Conservation (phyloP, 1,140 invertebrate species). For the Drosophila sturtevanti region DNA sequence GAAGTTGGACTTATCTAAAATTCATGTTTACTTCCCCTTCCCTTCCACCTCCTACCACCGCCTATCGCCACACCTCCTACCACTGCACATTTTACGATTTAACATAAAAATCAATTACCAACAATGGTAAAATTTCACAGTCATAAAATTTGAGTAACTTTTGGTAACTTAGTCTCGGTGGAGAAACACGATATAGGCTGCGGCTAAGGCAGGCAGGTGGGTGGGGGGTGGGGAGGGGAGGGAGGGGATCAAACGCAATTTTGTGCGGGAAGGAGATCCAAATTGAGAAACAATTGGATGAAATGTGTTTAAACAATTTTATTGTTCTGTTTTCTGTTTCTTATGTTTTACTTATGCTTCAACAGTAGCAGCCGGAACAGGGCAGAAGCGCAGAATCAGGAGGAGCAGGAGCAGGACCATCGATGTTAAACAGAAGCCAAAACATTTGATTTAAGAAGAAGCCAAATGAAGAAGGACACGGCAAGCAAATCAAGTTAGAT, state of each 20-base stretch:
- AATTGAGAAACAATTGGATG: slow-evolving; percentile 73
- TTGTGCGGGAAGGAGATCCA: slow-evolving; percentile 8
- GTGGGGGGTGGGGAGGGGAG: too few species aligned
- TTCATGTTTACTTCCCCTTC: slow-evolving; percentile 49
- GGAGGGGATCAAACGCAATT: not conserved
- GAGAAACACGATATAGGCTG: slow-evolving; percentile 1
- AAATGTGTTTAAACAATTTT: slow-evolving; percentile 67
- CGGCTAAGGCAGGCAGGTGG: too few species aligned
- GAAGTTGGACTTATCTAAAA: slow-evolving; percentile 68
- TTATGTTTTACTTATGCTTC: slow-evolving; percentile 49
- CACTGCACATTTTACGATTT: slow-evolving; percentile 67
- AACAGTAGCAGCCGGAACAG: too few species aligned
- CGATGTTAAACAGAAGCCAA: slow-evolving; percentile 28
- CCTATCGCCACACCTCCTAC: not conserved
- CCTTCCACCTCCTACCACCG: not conserved
- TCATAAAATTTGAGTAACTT: slow-evolving; percentile 73
- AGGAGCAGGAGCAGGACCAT: too few species aligned
- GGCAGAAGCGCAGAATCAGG: too few species aligned
- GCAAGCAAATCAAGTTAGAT: slow-evolving; percentile 10
- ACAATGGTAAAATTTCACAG: slow-evolving; percentile 77
- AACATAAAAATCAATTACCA: slow-evolving; percentile 81
- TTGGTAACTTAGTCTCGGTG: slow-evolving; percentile 20
- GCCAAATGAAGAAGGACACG: too few species aligned
- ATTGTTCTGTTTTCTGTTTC: slow-evolving; percentile 49
- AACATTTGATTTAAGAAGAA: slow-evolving; percentile 21